Conservation (phyloP, 2,888 invertebrate species). For the Parthenolecanium corni region DNA sequence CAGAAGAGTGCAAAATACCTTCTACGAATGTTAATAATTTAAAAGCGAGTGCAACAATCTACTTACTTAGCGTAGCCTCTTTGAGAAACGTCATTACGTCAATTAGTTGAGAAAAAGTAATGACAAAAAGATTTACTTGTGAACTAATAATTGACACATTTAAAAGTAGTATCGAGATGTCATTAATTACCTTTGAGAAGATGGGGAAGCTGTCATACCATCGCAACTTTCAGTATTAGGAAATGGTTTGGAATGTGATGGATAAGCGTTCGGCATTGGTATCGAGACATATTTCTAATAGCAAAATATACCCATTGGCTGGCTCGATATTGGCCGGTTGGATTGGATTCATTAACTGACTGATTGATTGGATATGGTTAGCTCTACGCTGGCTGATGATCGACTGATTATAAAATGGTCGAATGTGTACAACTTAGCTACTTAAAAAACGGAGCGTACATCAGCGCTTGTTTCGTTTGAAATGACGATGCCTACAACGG, state of each 20-base stretch:
- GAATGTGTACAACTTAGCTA: neutral
- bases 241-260: neutral
- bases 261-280: slow-evolving; percentile 7
- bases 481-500: neutral
- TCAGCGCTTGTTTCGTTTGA: neutral
- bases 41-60: neutral
- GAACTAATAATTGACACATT: slow-evolving; percentile 3
- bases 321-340: neutral
- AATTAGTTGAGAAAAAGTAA: neutral
- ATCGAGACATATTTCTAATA: neutral
- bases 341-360: neutral
- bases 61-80: neutral
- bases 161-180: slow-evolving; percentile 15
- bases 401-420: neutral
- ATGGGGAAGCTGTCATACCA: slow-evolving; percentile 15
- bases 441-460: neutral
- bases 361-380: neutral
- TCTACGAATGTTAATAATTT: neutral
- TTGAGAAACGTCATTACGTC: neutral
- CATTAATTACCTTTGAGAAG: slow-evolving; percentile 20
- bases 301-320: neutral
- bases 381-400: neutral
- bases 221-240: slow-evolving; percentile 1
- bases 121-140: slow-evolving; percentile 2
- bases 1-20: neutral